These are phyloP conservation scores for Acrobasis suavella DNA, from an alignment of 2,888 invertebrate genomes.

Conservation along the genomic window DNA sequence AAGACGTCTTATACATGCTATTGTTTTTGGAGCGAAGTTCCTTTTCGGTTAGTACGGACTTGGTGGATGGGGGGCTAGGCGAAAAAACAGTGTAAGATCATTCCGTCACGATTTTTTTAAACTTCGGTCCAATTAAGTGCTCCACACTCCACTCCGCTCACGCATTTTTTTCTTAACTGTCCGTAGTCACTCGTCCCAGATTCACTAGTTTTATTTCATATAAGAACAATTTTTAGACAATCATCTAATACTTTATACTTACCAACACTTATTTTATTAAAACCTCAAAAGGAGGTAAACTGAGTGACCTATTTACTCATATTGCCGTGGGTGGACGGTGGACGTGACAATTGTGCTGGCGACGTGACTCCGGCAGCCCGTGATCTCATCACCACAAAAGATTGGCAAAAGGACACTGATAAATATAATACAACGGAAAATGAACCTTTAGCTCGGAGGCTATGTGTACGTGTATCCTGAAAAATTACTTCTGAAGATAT, in stretches of 20 bases:
- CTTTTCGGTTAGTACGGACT: too few species aligned
- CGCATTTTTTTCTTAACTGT: too few species aligned
- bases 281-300: slow-evolving; percentile 28
- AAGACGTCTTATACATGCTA: not conserved
- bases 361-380: slow-evolving; percentile 53
- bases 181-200: too few species aligned
- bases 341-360: slow-evolving; percentile 70
- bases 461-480: not conserved
- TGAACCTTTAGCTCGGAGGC: not conserved
- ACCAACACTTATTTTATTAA: slow-evolving; percentile 26
- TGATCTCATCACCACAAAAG: slow-evolving; percentile 53
- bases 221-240: slow-evolving; percentile 5
- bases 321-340: slow-evolving; percentile 30
- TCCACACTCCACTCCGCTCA: too few species aligned
- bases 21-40: too few species aligned
- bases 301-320: slow-evolving; percentile 27
- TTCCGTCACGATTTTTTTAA: too few species aligned
- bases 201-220: too few species aligned
- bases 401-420: slow-evolving; percentile 4
- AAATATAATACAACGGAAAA: not conserved
- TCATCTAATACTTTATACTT: not conserved
- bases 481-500: not conserved
- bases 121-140: too few species aligned
- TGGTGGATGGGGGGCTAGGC: too few species aligned
- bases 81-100: too few species aligned